phyloP scores from a whole-genome alignment of 2,113 vertebrate species.

The Atrichornis clamosus region DNA sequence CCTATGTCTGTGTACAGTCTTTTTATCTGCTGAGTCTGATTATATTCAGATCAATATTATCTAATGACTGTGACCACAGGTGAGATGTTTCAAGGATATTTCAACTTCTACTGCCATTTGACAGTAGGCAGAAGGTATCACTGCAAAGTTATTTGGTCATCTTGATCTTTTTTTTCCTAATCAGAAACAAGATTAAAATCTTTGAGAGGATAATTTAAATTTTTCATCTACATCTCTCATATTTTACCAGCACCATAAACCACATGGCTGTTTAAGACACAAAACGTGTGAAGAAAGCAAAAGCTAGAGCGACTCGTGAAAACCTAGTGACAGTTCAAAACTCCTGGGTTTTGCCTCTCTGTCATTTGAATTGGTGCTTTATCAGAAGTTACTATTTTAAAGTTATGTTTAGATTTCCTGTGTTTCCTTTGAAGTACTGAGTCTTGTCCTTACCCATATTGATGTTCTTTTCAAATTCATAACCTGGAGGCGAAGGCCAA shows the following conservation, averaged over 20 bases:
- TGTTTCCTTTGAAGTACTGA: not conserved
- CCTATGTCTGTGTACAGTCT: not conserved
- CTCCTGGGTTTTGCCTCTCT: not conserved
- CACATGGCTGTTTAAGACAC: not conserved
- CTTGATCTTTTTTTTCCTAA: not conserved
- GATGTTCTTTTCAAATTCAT: not conserved
- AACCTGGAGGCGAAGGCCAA: not conserved
- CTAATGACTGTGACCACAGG: not conserved
- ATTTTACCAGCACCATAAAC: not conserved
- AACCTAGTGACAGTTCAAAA: not conserved
- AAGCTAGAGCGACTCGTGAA: not conserved
- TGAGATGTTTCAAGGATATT: not conserved
- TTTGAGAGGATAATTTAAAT: not conserved
- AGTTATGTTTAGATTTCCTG: not conserved
- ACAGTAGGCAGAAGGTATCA: not conserved
- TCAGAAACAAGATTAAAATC: not conserved
- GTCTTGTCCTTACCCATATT: not conserved
- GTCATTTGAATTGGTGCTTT: not conserved
- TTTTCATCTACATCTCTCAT: not conserved
- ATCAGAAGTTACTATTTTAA: not conserved
- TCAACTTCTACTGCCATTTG: not conserved
- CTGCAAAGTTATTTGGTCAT: not conserved
- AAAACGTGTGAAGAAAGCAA: not conserved
- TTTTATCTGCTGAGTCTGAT: not conserved
- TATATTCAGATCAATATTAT: not conserved